Conservation (phyloP, 1,140 invertebrate species). For the Sycophila sp. region DNA sequence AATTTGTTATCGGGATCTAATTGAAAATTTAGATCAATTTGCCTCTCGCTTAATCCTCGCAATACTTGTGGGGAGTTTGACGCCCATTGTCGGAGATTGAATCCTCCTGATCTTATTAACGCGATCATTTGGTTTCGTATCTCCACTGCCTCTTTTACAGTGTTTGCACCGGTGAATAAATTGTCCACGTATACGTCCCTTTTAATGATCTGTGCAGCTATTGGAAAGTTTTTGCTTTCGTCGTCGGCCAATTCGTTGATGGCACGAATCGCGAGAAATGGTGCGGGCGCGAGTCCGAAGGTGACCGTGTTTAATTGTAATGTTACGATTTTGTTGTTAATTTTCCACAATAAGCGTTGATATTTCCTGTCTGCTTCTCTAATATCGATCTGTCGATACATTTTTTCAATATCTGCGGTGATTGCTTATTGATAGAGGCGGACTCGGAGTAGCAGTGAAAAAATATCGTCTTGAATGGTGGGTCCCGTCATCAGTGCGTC, state of each 20-base stretch:
- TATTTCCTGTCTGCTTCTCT: constrained; percentile 43
- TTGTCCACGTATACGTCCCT: constrained; percentile 63
- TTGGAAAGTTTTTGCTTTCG: constrained; percentile 41
- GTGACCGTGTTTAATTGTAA: constrained; percentile 35
- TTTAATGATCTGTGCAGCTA: constrained; percentile 44
- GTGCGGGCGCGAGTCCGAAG: constrained; percentile 27
- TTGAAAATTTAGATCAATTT: background rate
- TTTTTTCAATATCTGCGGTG: constrained; percentile 57
- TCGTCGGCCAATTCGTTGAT: constrained; percentile 51
- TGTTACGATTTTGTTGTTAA: background rate
- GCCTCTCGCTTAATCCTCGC: too few species aligned
- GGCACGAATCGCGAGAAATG: constrained; percentile 55
- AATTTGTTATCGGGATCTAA: constrained; percentile 25
- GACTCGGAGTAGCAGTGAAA: constrained; percentile 41
- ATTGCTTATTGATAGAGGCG: constrained; percentile 45
- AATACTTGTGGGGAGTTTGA: constrained; percentile 48
- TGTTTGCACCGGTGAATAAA: constrained; percentile 53
- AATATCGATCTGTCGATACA: constrained; percentile 56
- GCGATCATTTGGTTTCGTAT: constrained; percentile 40
- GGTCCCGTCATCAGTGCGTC: constrained; percentile 40
- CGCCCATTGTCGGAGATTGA: constrained; percentile 57
- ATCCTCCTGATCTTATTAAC: constrained; percentile 45
- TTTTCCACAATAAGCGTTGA: constrained; percentile 42
- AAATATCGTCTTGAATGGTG: too few species aligned
- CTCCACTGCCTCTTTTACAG: constrained; percentile 47